A percentile compares a stretch with the other conserved stretches of the same genome.
Conservation (phyloP, 2,888 invertebrate species). For the Stenodera caucasica region DNA sequence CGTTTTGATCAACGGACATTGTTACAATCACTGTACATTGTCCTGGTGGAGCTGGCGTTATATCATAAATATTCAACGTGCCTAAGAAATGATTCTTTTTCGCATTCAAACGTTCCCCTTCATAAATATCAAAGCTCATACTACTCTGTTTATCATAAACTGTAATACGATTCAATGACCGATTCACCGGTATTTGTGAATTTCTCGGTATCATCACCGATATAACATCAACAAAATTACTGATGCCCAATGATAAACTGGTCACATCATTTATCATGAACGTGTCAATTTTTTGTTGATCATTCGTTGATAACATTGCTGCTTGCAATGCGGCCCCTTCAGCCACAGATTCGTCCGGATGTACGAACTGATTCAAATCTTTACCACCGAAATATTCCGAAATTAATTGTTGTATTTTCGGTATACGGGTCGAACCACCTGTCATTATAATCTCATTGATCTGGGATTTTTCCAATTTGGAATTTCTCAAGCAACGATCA, state of each 20-base stretch:
- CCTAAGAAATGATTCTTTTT: constrained; percentile 27
- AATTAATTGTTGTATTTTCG: constrained; percentile 36
- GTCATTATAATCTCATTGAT: constrained; percentile 40
- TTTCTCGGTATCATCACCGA: constrained; percentile 34
- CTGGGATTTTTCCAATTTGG: constrained; percentile 25
- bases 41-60: constrained; percentile 28
- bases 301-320: constrained; percentile 27
- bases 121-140: constrained; percentile 25
- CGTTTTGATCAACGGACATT: constrained; percentile 31
- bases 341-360: constrained; percentile 43
- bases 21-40: constrained; percentile 17
- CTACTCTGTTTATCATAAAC: constrained; percentile 28
- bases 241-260: constrained; percentile 37
- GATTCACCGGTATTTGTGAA: constrained; percentile 28
- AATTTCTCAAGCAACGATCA: constrained; percentile 30
- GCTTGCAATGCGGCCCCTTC: constrained; percentile 42
- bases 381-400: constrained; percentile 31
- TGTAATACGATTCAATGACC: constrained; percentile 16
- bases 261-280: constrained; percentile 36
- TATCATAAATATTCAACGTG: constrained; percentile 18
- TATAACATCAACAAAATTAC: constrained; percentile 30
- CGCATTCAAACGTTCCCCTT: constrained; percentile 31
- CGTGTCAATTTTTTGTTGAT: constrained; percentile 21
- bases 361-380: constrained; percentile 31
- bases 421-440: constrained; percentile 42